These are phyloP conservation scores for Uria aalge DNA, from an alignment of 2,113 vertebrate species.

Conservation along the genomic window DNA sequence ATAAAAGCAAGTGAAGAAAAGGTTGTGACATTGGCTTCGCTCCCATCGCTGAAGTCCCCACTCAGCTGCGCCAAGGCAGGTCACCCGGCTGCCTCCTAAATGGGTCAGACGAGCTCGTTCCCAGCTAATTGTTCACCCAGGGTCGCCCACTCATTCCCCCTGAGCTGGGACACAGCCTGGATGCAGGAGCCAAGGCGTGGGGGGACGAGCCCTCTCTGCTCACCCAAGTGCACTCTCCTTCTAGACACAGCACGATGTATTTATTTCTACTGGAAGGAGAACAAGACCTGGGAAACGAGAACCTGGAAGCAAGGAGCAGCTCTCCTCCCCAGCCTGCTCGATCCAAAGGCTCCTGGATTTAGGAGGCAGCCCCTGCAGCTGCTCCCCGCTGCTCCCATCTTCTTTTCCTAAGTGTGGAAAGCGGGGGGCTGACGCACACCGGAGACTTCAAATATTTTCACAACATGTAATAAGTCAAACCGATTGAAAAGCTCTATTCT, in stretches of 20 bases:
- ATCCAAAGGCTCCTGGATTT: neutral
- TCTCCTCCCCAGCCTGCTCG: neutral
- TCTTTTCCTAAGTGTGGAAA: neutral
- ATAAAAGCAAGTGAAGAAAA: neutral
- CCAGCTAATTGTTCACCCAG: neutral
- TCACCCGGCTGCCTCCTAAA: neutral
- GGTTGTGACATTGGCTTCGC: accelerated
- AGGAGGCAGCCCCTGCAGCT: neutral
- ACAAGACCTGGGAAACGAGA: neutral
- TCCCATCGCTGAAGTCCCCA: neutral
- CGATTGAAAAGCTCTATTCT: neutral
- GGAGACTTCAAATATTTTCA: too few relatives aligned
- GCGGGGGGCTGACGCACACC: neutral
- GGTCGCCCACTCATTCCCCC: neutral
- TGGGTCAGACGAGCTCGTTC: accelerated
- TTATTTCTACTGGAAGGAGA: neutral
- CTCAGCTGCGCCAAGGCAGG: accelerated
- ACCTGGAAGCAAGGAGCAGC: neutral
- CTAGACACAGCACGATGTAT: accelerated
- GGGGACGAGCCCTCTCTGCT: neutral
- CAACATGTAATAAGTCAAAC: neutral
- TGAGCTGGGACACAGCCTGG: neutral
- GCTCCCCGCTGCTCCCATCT: neutral
- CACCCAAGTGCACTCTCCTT: accelerated
- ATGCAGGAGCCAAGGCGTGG: neutral